A percentile compares a stretch with the other conserved stretches of the same genome.
Conservation (phyloP, 92 coral and sea anemone species). For the Phenganax subtilis region DNA sequence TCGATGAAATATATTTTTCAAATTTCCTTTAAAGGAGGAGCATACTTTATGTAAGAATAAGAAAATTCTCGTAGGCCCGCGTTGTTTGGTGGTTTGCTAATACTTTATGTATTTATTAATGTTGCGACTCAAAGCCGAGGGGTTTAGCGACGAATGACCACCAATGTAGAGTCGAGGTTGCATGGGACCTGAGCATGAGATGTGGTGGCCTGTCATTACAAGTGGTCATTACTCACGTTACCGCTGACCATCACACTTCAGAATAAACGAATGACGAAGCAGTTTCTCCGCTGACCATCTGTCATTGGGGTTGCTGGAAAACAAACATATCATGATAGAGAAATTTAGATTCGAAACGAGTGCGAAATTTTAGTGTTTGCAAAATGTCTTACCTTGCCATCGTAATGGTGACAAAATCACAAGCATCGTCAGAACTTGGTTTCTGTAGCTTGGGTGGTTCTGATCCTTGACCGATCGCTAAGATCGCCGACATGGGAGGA, state of each 20-base stretch:
- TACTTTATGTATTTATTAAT: background rate
- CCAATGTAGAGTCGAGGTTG: background rate
- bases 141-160: background rate
- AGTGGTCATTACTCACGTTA: background rate
- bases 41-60: constrained; percentile 1
- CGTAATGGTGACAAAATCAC: constrained; percentile 65
- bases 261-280: constrained; percentile 60
- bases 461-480: constrained; percentile 87
- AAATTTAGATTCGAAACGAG: background rate
- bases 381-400: constrained; percentile 63
- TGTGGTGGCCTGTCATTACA: background rate
- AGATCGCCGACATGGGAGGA: constrained; percentile 92
- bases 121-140: background rate
- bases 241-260: constrained; percentile 22
- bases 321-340: background rate
- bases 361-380: background rate
- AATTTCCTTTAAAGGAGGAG: background rate
- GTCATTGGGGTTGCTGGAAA: constrained; percentile 61
- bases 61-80: background rate
- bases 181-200: too few species aligned
- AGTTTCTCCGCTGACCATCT: constrained; percentile 71
- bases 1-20: background rate
- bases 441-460: constrained; percentile 65
- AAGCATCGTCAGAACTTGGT: constrained; percentile 64
- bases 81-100: background rate